Percentiles rank a stretch among this genome's conserved stretches.
Conservation (phyloP, 2,113 vertebrate genomes). For the Hylia prasina region DNA sequence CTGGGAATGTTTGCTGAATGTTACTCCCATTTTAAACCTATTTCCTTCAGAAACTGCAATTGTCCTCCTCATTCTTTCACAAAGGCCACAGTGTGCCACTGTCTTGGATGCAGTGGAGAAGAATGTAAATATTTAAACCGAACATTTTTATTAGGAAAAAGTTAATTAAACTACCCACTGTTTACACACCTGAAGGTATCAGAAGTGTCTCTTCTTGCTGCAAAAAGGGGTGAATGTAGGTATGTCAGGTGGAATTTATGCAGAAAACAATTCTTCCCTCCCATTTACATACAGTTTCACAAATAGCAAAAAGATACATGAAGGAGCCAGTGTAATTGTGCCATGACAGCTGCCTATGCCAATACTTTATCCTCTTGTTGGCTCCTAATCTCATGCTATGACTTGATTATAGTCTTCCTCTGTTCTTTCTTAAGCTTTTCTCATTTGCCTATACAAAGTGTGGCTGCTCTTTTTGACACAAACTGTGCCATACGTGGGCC, state of each 20-base stretch:
- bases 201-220: neutral
- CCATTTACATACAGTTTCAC: accelerated
- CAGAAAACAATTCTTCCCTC: neutral
- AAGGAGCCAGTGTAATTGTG: neutral
- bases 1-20: neutral
- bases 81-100: neutral
- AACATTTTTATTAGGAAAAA: neutral
- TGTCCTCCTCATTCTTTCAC: neutral
- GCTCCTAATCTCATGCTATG: neutral
- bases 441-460: neutral
- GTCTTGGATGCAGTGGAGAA: neutral
- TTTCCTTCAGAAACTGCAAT: neutral
- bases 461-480: neutral
- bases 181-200: neutral
- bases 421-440: neutral
- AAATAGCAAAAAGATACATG: neutral
- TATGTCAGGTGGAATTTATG: neutral
- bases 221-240: neutral
- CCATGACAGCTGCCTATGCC: neutral
- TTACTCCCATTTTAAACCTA: neutral
- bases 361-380: neutral
- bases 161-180: neutral
- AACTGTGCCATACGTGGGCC: neutral
- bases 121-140: neutral
- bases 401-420: neutral